Evolutionary conservation across 2,797 vertebrate genomes (phyloP).

Genomic region (Lophius americanus): DNA sequence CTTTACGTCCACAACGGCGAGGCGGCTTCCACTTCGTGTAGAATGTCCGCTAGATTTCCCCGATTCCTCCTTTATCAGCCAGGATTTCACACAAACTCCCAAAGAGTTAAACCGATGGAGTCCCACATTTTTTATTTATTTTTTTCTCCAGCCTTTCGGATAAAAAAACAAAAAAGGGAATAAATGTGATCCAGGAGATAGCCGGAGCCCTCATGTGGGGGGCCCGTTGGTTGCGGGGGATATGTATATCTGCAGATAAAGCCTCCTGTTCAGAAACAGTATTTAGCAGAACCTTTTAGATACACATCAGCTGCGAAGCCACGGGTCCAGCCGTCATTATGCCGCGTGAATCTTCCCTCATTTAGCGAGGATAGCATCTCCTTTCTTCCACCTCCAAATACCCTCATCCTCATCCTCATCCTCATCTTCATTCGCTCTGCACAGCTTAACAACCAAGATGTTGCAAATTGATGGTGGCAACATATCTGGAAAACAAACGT

Average conservation of each 20-base stretch:
- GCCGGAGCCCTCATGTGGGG: slow-evolving; percentile 82
- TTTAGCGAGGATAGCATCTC: slow-evolving; percentile 84
- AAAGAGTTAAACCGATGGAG: slow-evolving; percentile 74
- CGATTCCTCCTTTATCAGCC: slow-evolving; percentile 12
- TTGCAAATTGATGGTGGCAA: slow-evolving; percentile 76
- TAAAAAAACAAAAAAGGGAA: slow-evolving; percentile 63
- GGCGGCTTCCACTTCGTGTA: slow-evolving; percentile 1
- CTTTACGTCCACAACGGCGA: not conserved
- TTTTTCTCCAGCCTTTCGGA: slow-evolving; percentile 54
- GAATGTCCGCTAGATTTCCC: slow-evolving; percentile 9
- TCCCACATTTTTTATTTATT: slow-evolving; percentile 58
- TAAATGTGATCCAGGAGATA: slow-evolving; percentile 81
- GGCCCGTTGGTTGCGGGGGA: slow-evolving; percentile 78
- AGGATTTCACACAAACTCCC: slow-evolving; percentile 47
- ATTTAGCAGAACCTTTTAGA: slow-evolving; percentile 85
- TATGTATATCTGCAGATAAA: slow-evolving; percentile 88
- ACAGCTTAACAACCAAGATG: slow-evolving; percentile 77
- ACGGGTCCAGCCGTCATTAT: slow-evolving; percentile 84
- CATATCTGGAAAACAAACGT: slow-evolving; percentile 75
- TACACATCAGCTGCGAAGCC: slow-evolving; percentile 84
- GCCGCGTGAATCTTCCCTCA: slow-evolving; percentile 85
- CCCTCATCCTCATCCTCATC: slow-evolving; percentile 80
- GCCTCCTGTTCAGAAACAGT: slow-evolving; percentile 81
- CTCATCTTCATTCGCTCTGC: slow-evolving; percentile 69
- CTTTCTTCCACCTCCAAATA: slow-evolving; percentile 83